Base-by-base conservation (phyloP, 1,140 invertebrate species). In the Plectus sambesii region DNA sequence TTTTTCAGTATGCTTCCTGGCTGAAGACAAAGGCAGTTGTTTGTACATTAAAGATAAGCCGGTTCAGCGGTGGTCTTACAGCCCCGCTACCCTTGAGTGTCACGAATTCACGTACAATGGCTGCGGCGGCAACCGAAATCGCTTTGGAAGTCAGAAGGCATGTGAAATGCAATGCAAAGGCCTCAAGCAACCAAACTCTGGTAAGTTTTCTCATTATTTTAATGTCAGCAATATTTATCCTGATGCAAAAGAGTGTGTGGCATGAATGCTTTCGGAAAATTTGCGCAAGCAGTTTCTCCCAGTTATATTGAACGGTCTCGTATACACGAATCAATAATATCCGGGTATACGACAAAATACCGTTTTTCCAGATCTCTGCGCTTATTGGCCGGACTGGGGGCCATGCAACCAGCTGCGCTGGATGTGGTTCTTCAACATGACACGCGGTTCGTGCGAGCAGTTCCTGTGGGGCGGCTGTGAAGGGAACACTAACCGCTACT, bases 101-200 rank as follows among this genome's bases (percentile, higher is more conserved):
- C 51, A 64, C 22, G 23, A 19, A 0, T 74, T 73, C 49, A 57
- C 55, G 5, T 73, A 70, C 53, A 62, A 61, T 17, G 72, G 72
- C 5, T 73, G 72, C 49, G 56, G 55, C 17, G 72, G 72, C 5
- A 74, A 70, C 53, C 51, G 57, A 12, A 73, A 73, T 55, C 55
- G 58, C 37, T 73, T 71, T 41, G 39, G 43, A 15, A 61, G 61
- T 5, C 45, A 51, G 30, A 19, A 48, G n/a, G 51, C 48, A 19
- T 63, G 61, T 42, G 30, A 44, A 17, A 17, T 50, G 17, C 39
- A 42, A 6, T 63, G 61, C 43, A 45, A 47, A 40, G 40, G 37
- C 0, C 47, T 61, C 4, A 47, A 42, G n/a, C 29, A 53, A 5
- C 55, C 54, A 36, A 59, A 63, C 47, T 48, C 61, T n/a, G 26